phyloP scores from a whole-genome alignment of 2,888 invertebrate species.

The Anthrax anthrax region DNA sequence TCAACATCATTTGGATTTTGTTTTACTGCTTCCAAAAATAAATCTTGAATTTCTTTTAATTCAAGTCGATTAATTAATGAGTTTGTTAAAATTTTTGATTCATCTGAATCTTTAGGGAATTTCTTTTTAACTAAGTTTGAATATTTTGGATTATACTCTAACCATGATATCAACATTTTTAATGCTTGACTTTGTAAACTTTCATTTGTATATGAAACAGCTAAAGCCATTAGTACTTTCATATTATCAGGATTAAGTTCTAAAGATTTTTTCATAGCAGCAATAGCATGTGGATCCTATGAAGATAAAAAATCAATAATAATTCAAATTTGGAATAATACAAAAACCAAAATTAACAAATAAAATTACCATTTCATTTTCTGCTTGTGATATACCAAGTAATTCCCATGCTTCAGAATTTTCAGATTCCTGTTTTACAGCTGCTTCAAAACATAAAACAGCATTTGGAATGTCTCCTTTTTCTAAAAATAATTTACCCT shows the following conservation, averaged over 20 bases:
- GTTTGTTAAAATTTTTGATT: conserved; percentile 27
- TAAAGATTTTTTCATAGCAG: conserved; percentile 75
- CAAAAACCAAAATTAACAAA: too few relatives aligned
- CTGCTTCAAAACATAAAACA: conserved; percentile 91
- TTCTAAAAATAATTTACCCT: conserved; percentile 68
- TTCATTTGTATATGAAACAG: conserved; percentile 94
- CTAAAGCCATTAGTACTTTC: conserved; percentile 75
- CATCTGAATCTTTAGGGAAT: conserved; percentile 22
- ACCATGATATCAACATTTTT: conserved; percentile 62
- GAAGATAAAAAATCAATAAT: conserved; percentile 1
- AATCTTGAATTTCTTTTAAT: conserved; percentile 49
- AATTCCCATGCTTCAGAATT: conserved; percentile 75
- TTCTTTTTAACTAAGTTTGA: conserved; percentile 49
- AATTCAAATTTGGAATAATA: not conserved
- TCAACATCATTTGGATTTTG: conserved; percentile 60
- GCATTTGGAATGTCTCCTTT: conserved; percentile 90
- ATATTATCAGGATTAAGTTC: conserved; percentile 65
- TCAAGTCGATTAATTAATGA: conserved; percentile 35
- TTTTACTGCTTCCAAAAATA: conserved; percentile 68
- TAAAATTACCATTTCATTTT: conserved; percentile 68
- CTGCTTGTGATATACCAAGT: conserved; percentile 84
- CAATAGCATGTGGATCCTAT: conserved; percentile 78
- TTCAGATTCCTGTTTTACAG: conserved; percentile 66
- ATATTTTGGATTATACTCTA: conserved; percentile 69
- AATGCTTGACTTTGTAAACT: conserved; percentile 83